Evolutionary conservation across 1,140 invertebrate genomes (phyloP), one percentile per base, ranked within the genome.

Genomic region (Caenorhabditis latens): DNA sequence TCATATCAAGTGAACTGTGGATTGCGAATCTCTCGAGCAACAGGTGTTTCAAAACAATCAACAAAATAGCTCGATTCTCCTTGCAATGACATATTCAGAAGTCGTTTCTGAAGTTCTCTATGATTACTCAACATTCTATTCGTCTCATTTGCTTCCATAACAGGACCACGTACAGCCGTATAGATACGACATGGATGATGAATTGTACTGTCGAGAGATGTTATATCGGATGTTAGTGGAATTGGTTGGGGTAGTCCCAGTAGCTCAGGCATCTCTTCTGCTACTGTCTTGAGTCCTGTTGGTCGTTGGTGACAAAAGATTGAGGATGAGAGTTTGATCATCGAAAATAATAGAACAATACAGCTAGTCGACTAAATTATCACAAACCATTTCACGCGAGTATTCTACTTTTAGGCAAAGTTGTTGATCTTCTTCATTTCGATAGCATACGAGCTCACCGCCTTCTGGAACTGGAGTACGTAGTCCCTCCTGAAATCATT

Each of bases 401-500:
- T 79, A 79, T 50, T 79, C 71, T 0, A 79, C 46, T 79, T 50
- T 79, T 14, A 79, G 42, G 14, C 21, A 50, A 53, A 79, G 71
- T 14, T 79, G 43, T 79, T 79, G 43, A 32, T 79, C n/a, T 21
- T 79, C 46, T 79, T 79, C 46, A 24, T 79, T 79, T 24, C 46
- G 71, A 53, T 79, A 79, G 46, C 71, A 79, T 13, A 79, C 71
- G 21, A 79, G n/a, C n/a, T 79, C 71, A 46, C 71, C 71, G 24
- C 71, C 71, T 79, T 79, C 71, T 32, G 71, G 71, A 79, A 79
- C 71, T 79, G 50, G 71, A 79, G 40, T 79, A 24, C 71, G 71
- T n/a, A 21, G 46, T 53, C 71, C 71, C 50, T 79, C 46, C 71
- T 79, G 21, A 13, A 79, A 79, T 24, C 0, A 50, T 11, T 48